These are phyloP conservation scores for Aythya fuligula DNA, from an alignment of 2,797 vertebrate genomes.

Conservation along the genomic window DNA sequence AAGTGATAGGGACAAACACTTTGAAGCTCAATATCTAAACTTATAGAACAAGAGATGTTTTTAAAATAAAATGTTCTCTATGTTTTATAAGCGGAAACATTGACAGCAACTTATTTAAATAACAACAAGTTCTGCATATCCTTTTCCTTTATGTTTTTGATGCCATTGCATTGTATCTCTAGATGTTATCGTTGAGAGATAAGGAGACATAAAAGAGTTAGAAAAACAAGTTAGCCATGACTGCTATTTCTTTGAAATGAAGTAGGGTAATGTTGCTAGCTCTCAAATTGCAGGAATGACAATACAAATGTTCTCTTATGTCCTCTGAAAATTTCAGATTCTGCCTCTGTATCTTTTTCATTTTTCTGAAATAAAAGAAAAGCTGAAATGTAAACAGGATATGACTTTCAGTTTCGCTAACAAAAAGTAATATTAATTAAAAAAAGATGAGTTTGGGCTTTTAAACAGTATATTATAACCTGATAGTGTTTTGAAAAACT, in stretches of 20 bases:
- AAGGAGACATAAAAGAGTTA: neutral
- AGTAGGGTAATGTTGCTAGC: neutral
- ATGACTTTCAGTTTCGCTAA: constrained; percentile 14
- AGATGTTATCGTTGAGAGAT: neutral
- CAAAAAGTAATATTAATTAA: neutral
- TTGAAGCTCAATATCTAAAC: neutral
- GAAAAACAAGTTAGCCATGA: neutral
- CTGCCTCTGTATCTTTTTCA: neutral
- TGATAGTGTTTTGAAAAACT: constrained; percentile 8
- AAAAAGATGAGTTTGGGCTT: constrained; percentile 4
- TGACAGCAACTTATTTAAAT: neutral
- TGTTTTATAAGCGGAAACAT: neutral
- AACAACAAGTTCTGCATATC: neutral
- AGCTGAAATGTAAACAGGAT: constrained; percentile 19
- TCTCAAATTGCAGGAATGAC: neutral
- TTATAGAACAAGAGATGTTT: neutral
- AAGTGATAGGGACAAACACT: neutral
- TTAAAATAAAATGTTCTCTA: neutral
- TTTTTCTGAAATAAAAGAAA: constrained; percentile 9
- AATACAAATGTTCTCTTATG: neutral
- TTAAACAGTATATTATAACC: constrained; percentile 21
- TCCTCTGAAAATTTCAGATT: neutral
- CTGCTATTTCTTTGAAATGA: neutral
- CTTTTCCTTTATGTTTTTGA: neutral
- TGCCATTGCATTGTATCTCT: neutral